Base-by-base conservation (phyloP, 2,888 invertebrate genomes). In the Pollenia labialis region DNA sequence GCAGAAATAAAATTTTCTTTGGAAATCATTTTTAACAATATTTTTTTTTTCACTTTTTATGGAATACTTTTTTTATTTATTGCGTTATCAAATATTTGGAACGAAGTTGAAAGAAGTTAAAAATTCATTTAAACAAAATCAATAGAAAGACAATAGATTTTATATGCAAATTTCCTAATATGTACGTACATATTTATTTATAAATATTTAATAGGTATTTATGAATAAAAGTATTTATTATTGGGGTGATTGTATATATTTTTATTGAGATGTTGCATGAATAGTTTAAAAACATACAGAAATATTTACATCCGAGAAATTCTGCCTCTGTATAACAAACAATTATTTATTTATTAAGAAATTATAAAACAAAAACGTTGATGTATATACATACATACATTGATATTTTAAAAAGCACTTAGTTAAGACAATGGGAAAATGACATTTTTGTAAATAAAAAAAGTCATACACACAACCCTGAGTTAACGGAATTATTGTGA, bases 111-210 rank as follows among this genome's bases (percentile, higher is more conserved):
- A 76, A 68, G 76, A 76, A 18, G 66, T 60, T 77, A 69, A 44
- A 68, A 81, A 69, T 11, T 18, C 56, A 40, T 85, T 68, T 84
- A 77, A 77, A 69, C 12, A 46, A 74, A 81, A 46, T 64, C 23
- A 64, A 62, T 68, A 32, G 18, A 48, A 77, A 69, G 10, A 68
- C 74, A 74, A 74, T 56, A 18, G 62, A 42, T 84, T 32, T 84
- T 87, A 87, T 87, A 87, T 74, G 68, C 72, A 81, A 84, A 74
- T 81, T 54, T 32, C 6, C 0, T 32, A 32, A 80, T 72, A 69
- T 9, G 2, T 48, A 46, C 46, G 9, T 54, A n/a, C 14, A 54
- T 32, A 32, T 32, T 54, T 16, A 12, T 54, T 10, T 16, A 10
- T 54, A 54, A 32, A 32, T 32, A 32, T 32, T 32, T 32, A 32